A percentile compares a stretch with the other conserved stretches of the same genome.
These are phyloP conservation scores for Notarius lentiginosus DNA, from an alignment of 2,113 vertebrate genomes.

Conservation along the genomic window DNA sequence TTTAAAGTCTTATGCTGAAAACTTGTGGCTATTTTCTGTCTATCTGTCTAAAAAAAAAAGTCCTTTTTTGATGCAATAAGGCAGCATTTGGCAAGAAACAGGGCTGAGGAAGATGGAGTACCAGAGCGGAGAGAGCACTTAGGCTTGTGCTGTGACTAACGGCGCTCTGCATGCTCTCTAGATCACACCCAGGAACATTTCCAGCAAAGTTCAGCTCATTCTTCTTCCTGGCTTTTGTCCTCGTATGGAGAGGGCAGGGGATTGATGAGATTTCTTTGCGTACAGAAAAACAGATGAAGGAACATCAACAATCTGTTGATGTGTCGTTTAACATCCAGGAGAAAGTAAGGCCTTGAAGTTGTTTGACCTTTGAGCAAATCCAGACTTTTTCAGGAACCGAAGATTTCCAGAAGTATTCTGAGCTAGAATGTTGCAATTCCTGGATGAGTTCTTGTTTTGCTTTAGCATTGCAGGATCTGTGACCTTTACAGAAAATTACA, in stretches of 20 bases:
- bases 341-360: neutral
- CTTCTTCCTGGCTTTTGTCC: slow-evolving; percentile 22
- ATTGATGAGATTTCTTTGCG: neutral
- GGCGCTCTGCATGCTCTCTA: slow-evolving; percentile 29
- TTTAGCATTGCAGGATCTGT: neutral
- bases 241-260: neutral
- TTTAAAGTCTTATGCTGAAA: slow-evolving; percentile 39
- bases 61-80: slow-evolving; percentile 48
- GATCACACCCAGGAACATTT: slow-evolving; percentile 31
- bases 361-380: slow-evolving; percentile 7
- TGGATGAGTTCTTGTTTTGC: slow-evolving; percentile 2
- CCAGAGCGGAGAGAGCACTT: slow-evolving; percentile 49
- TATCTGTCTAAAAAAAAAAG: slow-evolving; percentile 24
- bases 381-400: neutral
- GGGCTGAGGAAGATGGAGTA: slow-evolving; percentile 35
- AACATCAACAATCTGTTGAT: too few species aligned
- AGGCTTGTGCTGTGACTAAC: slow-evolving; percentile 42
- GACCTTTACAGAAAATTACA: slow-evolving; percentile 21
- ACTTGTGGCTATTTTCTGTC: slow-evolving; percentile 10
- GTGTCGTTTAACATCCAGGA: neutral
- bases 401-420: neutral
- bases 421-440: neutral
- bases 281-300: neutral
- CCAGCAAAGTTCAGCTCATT: slow-evolving; percentile 23
- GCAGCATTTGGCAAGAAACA: slow-evolving; percentile 45